Base-by-base conservation (phyloP, 1,140 invertebrate genomes). In the Drosophila nikananu region DNA sequence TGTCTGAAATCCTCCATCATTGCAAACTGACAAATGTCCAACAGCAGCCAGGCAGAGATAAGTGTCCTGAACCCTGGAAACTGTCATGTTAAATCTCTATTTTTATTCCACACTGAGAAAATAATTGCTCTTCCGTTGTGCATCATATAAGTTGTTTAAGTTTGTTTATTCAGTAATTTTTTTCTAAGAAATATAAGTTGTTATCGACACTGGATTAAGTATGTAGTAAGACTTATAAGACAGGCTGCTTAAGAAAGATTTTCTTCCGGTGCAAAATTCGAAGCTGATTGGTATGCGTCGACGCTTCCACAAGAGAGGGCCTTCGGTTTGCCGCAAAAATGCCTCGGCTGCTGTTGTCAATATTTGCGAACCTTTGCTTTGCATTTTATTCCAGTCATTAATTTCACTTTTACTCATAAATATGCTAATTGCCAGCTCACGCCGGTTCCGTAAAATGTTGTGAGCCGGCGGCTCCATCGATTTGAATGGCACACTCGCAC, bases 331-430 rank as follows among this genome's bases (percentile, higher is more conserved):
- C 49, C 68, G 41, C 68, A 79, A 68, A 52, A 60, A 63, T 42
- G 66, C 60, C 37, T 66, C 68, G 51, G 32, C 52, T 37, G 67
- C 58, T 49, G 74, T 10, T 70, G 83, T 86, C 82, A 86, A 89
- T 90, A 90, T 89, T 89, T 77, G 84, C 84, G 51, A 82, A 76
- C 74, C 81, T 71, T 80, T 84, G 44, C 63, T 62, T 67, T 72
- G 55, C 61, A 70, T 80, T 81, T 77, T 59, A 81, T 81, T 77
- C 75, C 72, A 61, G 66, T 83, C 76, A 74, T 90, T 90, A 89
- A 90, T 89, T 89, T 90, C 84, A 89, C 84, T 89, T 89, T 89
- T 89, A 90, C 84, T 86, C 84, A 89, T 89, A 81, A 89, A 89
- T 89, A 89, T 89, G 84, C 82, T 89, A 89, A 89, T 90, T 72